Evolutionary conservation across 1,140 invertebrate species (phyloP), one percentile per base, ranked within the genome.

Genomic region (Drosophila tani): DNA sequence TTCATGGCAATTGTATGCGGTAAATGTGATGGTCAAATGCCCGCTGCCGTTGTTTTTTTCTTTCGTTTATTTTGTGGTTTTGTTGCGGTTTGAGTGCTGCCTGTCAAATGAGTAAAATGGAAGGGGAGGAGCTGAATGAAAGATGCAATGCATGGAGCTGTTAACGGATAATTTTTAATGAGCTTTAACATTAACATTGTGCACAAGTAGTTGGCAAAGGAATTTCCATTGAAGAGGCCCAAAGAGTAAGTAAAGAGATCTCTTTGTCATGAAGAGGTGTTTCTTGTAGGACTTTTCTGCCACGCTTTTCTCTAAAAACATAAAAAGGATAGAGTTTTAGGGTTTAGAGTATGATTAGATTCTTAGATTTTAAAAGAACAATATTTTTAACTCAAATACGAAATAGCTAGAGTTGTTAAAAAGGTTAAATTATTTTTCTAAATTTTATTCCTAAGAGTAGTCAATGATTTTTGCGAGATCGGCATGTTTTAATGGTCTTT

Each of bases 1-100:
- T 88, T 88, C 84, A 88, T 88, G 85, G 66, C 84, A 84, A 90
- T 90, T 84, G 85, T 76, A 88, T 88, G 84, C 84, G 81, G 81
- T 81, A 83, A 76, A 82, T 75, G 75, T 68, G 80, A 75, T 88
- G 80, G 76, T 83, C 84, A 87, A 79, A 83, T 82, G 56, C 43
- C 73, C 62, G 47, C n/a, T 60, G 49, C 41, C 56, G 76, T 68
- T 75, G 32, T 59, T 63, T 45, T 73, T 56, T 32, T 41, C 58
- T 65, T 53, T 45, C 12, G 32, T 65, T 57, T 50, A 56, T 64
- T 47, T 69, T 79, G 76, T 59, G 75, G 76, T 78, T 71, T 68
- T 9, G 47, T 66, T 82, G 76, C 71, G 67, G 79, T 75, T 68
- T 47, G 41, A 46, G 46, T 40, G 29, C 47, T 38, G 29, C 40